Base-by-base conservation (phyloP, 2,113 vertebrate genomes). In the Scolopax mira region DNA sequence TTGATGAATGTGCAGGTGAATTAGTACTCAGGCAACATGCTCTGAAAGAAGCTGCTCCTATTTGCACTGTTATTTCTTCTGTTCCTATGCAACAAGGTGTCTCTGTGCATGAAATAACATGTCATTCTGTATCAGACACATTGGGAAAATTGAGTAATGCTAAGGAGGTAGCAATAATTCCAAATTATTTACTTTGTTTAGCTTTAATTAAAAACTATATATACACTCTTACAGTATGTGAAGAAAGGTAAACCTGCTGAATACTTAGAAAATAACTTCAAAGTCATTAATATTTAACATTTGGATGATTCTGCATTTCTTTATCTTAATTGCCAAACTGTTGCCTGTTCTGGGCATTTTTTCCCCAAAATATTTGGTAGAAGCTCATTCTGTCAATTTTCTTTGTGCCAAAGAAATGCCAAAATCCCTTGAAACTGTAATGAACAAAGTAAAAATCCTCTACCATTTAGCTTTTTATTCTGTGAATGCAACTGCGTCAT, bases 401-500 rank as follows among this genome's bases (percentile, higher is more conserved):
- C 35, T 46, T 70, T 55, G 33, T 61, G 46, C 19, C n/a, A 74
- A 69, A 79, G 46, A 49, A 74, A 78, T 28, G 52, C 30, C 74
- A 58, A 80, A 55, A 81, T 85, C 42, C 39, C 54, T 79, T 89
- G 70, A 79, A 60, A 54, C 18, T 35, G 24, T 39, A 31, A 66
- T 60, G 86, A 93, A 75, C 87, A 93, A 96, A 86, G 52, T 65
- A 28, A 41, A 77, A 85, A 81, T 16, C 16, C 19, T 28, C 14
- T 91, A 48, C 48, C 70, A 78, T 88, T 90, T 62, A 78, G 37
- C n/a, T 73, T 94, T 92, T 55, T 41, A 66, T 80, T 65, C 75
- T 83, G 84, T 61, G 23, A 86, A 81, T 88, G 54, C 81, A 96
- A 87, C 93, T 92, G 94, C 49, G 64, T 97, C 89, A 85, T 66